Evolutionary conservation across 1,140 invertebrate species (phyloP).

Genomic region (Ridgeia piscesae): DNA sequence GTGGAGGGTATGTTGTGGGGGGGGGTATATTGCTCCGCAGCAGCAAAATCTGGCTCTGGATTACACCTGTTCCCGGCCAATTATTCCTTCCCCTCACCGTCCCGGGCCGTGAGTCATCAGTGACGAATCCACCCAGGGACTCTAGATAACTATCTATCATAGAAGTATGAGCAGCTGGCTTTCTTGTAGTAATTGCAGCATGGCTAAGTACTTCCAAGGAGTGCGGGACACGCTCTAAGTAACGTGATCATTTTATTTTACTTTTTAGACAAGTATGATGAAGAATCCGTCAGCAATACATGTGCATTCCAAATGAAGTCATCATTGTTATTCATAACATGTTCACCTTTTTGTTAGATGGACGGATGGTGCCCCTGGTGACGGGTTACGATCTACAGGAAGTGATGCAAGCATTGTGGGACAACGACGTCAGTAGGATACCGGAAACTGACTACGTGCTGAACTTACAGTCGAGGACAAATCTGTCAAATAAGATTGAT

Average conservation of each 20-base stretch:
- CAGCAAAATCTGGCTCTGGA: too few relatives aligned
- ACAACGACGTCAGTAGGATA: neutral
- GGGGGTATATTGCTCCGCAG: too few relatives aligned
- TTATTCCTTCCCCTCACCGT: too few relatives aligned
- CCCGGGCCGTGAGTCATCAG: neutral
- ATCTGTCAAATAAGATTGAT: neutral
- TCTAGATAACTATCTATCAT: neutral
- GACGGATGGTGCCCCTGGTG: neutral
- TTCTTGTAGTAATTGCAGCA: neutral
- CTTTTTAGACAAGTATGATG: neutral
- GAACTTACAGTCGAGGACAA: neutral
- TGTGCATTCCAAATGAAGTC: neutral
- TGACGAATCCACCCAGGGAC: neutral
- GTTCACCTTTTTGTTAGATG: neutral
- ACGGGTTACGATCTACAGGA: neutral
- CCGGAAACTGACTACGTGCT: neutral
- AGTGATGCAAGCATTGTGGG: constrained; percentile 3
- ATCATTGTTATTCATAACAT: neutral
- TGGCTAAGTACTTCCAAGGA: too few relatives aligned
- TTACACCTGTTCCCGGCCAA: too few relatives aligned
- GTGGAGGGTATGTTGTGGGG: too few relatives aligned
- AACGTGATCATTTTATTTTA: neutral
- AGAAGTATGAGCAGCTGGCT: neutral
- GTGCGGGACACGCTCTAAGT: neutral
- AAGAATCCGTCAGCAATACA: neutral